Evolutionary conservation across 1,140 invertebrate species (phyloP), one percentile per base, ranked within the genome.

Genomic region (Danaus plexippus): DNA sequence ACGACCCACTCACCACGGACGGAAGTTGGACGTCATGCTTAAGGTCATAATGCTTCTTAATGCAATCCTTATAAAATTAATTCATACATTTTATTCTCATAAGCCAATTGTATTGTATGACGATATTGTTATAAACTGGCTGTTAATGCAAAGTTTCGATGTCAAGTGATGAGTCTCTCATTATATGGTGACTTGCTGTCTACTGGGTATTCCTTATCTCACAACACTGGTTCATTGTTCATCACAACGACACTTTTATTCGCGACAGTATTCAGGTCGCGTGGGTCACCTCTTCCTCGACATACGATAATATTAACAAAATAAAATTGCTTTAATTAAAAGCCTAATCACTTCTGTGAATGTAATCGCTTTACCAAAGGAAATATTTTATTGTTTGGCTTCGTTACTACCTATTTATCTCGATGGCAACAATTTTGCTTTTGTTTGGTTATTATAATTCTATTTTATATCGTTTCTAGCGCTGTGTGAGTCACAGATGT

Each of bases 171-270:
- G 22, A 32, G 22, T 32, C 4, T 10, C 49, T 57, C 61, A 52
- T 64, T 66, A 63, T 70, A 59, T 59, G 79, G 77, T 80, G 81
- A 78, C 81, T 76, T 18, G 77, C 79, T 65, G 81, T 85, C 81
- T 85, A 73, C 74, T 57, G 61, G 61, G 60, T 56, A 59, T 45
- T 61, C 54, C 46, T 72, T 77, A 78, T 80, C 77, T 58, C 12
- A 15, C 9, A 58, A 63, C 47, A 78, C 61, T 64, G 59, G 48
- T 12, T 62, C 53, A 67, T 83, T 69, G 70, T 64, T 59, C 53
- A 48, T 40, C 47, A 61, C 58, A 66, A 77, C 66, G 75, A 70
- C 61, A 67, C 67, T 71, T 75, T 78, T 75, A 75, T 77, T 71
- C 56, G 63, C 61, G 55, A 64, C 67, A 69, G 67, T 57, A 64